A percentile compares a stretch with the other conserved stretches of the same genome.
Conservation (phyloP, 2,888 invertebrate species). For the Anoplius nigerrimus region DNA sequence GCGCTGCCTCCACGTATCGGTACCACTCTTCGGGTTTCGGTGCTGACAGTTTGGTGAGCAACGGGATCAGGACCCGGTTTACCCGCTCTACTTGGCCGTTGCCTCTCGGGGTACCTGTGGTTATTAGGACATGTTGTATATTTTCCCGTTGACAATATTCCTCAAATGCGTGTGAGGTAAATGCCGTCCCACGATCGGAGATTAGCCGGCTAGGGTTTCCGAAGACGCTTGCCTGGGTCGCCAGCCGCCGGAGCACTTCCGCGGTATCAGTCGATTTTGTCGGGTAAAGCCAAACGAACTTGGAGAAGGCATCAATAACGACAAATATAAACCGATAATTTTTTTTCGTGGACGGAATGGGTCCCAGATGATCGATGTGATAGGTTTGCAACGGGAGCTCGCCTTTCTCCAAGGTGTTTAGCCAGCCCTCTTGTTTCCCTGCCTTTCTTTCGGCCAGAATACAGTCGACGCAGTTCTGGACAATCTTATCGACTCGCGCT, state of each 20-base stretch:
- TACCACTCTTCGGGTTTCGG: conserved; percentile 58
- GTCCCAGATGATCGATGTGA: conserved; percentile 1
- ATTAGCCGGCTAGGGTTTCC: conserved; percentile 5
- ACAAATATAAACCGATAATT: neutral
- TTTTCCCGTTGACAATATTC: conserved; percentile 62
- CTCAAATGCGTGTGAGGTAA: conserved; percentile 14
- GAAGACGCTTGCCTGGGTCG: neutral
- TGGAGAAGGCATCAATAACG: neutral
- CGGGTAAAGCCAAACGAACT: neutral
- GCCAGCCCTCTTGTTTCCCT: no score
- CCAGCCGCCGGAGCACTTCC: neutral
- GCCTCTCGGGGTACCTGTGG: conserved; percentile 16
- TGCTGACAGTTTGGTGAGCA: conserved; percentile 61
- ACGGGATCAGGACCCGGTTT: conserved; percentile 50
- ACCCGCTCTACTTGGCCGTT: no score
- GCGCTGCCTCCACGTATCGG: conserved; percentile 22
- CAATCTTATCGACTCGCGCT: no score
- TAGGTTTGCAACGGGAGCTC: neutral
- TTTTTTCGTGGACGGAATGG: neutral
- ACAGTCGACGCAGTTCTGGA: no score
- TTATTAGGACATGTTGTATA: conserved; percentile 57
- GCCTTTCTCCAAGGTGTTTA: neutral
- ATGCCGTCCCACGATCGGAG: conserved; percentile 11
- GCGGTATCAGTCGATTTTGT: neutral
- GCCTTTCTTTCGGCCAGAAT: no score